Evolutionary conservation across 2,797 vertebrate genomes (phyloP), one percentile per base, ranked within the genome.

Genomic region (Paedocypris micromegethes): DNA sequence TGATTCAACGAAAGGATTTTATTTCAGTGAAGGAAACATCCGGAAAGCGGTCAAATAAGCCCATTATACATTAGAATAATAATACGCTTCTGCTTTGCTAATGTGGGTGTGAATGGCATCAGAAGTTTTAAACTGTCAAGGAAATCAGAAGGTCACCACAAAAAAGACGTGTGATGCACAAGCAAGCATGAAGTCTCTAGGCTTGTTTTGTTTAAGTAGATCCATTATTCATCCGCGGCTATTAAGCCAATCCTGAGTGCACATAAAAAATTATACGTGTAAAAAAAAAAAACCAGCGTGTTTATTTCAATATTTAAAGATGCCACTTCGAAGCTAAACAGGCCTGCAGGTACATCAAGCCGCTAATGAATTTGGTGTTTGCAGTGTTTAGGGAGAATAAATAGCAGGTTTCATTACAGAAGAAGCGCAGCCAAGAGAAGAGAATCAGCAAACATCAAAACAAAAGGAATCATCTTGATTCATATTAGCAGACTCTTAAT

Each of bases 281-380:
- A 23, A 3, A 7, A 57, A 50, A 60, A 43, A 52, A 56, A 67
- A 43, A 23, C 9, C 56, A 46, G 23, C 48, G 43, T 50, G 50
- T 57, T 63, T 63, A 57, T 70, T 70, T 64, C 2, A 70, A 63
- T 57, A 64, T 47, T 61, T 44, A 66, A 62, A 68, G 49, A 58
- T 6, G 4, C 51, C 70, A 71, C 67, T 75, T 76, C 48, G 75
- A 77, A 76, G 73, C 46, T 73, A 77, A 61, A 59, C 68, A n/a
- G 62, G 77, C 80, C 83, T 75, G 70, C 80, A 85, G 85, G 82
- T 82, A 75, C 73, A 68, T 77, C 72, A 48, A 72, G 64, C 76
- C 76, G 80, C 67, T 81, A 84, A 85, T 85, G 74, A 79, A 47
- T 44, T 54, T 65, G 75, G 67, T 56, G 71, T 78, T 55, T 79